Percentiles rank a stretch among this genome's conserved stretches.
These are phyloP conservation scores for Scartelaos histophorus DNA, from an alignment of 2,113 vertebrate genomes.

Conservation along the genomic window DNA sequence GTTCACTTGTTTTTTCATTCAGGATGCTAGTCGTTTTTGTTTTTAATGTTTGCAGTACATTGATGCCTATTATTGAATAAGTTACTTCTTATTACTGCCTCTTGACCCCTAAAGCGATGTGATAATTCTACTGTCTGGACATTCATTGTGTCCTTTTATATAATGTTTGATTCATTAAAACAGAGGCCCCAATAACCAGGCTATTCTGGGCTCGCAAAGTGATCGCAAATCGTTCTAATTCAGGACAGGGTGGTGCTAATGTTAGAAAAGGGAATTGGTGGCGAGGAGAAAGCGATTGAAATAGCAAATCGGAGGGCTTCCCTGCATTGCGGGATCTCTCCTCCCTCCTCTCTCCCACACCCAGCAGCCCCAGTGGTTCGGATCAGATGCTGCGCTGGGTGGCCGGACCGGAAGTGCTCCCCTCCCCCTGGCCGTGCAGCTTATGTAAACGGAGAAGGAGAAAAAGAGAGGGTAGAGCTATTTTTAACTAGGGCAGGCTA, in stretches of 20 bases:
- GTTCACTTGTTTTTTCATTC: neutral
- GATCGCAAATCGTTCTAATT: conserved; percentile 2
- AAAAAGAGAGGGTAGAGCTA: conserved; percentile 75
- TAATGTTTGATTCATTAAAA: neutral
- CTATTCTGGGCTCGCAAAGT: conserved; percentile 4
- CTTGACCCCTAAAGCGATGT: neutral
- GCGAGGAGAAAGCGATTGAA: conserved; percentile 20
- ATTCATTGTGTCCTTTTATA: neutral
- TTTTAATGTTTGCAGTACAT: neutral
- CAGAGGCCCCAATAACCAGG: neutral
- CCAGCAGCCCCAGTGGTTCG: conserved; percentile 70
- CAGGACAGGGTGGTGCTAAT: conserved; percentile 1
- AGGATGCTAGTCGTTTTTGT: neutral
- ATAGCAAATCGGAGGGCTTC: conserved; percentile 40
- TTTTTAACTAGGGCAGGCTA: conserved; percentile 75
- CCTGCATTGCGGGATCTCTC: conserved; percentile 54
- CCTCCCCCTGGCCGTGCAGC: conserved; percentile 64
- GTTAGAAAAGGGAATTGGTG: conserved; percentile 1
- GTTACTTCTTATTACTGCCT: neutral
- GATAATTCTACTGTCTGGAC: neutral
- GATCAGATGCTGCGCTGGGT: conserved; percentile 74
- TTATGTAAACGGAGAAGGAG: conserved; percentile 81
- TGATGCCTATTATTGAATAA: neutral
- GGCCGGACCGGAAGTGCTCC: conserved; percentile 77
- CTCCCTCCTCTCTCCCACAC: conserved; percentile 39